phyloP scores from a whole-genome alignment of 2,888 invertebrate genomes.

The Eupithecia insigniata region DNA sequence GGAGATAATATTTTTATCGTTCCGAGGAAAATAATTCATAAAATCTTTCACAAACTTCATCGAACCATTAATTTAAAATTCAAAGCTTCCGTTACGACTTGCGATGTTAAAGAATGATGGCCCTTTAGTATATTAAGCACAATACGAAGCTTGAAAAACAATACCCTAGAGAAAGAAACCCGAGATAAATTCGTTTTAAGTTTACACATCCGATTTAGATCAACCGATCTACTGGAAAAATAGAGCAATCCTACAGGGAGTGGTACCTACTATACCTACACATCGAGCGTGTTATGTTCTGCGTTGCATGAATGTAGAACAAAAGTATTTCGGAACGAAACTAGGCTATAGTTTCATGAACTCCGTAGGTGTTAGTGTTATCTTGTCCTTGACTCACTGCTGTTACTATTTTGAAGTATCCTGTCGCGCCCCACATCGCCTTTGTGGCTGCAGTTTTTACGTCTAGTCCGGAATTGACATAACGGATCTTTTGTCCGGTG shows the following conservation, averaged over 20 bases:
- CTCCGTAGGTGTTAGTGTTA: conserved; percentile 35
- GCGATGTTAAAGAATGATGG: not conserved
- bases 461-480: conserved; percentile 59
- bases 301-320: conserved; percentile 29
- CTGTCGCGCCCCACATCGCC: conserved; percentile 53
- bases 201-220: conserved; percentile 6
- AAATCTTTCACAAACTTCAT: too few species aligned
- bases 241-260: conserved; percentile 10
- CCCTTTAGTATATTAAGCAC: not conserved
- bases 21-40: not conserved
- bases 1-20: not conserved
- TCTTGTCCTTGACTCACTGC: conserved; percentile 54
- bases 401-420: conserved; percentile 56
- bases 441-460: conserved; percentile 51
- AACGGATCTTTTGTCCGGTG: conserved; percentile 77
- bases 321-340: conserved; percentile 35
- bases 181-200: not conserved
- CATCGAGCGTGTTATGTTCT: conserved; percentile 16
- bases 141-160: not conserved
- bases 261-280: not conserved
- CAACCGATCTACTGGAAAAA: not conserved
- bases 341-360: conserved; percentile 40
- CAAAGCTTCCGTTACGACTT: not conserved
- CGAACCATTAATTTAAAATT: not conserved
- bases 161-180: not conserved